Percentiles rank a stretch among this genome's conserved stretches.
Evolutionary conservation across 2,797 vertebrate species (phyloP).

Genomic region (Acanthornis magna): DNA sequence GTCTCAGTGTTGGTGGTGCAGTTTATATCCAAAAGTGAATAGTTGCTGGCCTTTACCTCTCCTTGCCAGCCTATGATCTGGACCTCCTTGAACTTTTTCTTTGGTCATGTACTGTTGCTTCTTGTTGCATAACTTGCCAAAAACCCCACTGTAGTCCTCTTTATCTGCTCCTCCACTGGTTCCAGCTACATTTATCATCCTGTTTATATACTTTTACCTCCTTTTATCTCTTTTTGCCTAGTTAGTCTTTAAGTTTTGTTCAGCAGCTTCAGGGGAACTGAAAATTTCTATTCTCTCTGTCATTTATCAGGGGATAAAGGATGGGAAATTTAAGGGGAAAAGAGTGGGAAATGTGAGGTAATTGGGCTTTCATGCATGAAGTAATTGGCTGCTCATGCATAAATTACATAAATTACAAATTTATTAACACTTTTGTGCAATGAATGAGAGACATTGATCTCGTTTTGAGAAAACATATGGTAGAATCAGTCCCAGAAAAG

Average conservation of each 20-base stretch:
- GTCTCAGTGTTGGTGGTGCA: background rate
- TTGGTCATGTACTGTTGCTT: background rate
- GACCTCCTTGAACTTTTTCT: background rate
- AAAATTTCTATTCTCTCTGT: background rate
- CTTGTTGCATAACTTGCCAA: background rate
- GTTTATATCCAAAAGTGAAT: background rate
- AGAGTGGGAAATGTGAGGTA: background rate
- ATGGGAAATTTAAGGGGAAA: background rate
- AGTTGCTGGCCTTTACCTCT: background rate
- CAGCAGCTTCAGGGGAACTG: background rate
- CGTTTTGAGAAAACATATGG: background rate
- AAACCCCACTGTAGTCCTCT: fast-evolving
- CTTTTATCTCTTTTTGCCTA: background rate
- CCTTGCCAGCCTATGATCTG: background rate
- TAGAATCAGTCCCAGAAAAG: background rate
- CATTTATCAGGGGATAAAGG: background rate
- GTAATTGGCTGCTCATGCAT: background rate
- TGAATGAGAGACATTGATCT: background rate
- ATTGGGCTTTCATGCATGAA: background rate
- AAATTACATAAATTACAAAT: background rate
- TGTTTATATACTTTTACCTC: too few relatives aligned
- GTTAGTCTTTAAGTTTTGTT: background rate
- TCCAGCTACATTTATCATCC: background rate
- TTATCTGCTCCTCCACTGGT: background rate
- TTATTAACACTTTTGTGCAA: background rate